Conservation (phyloP, 2,797 vertebrate species). For the Takifugu ocellatus region DNA sequence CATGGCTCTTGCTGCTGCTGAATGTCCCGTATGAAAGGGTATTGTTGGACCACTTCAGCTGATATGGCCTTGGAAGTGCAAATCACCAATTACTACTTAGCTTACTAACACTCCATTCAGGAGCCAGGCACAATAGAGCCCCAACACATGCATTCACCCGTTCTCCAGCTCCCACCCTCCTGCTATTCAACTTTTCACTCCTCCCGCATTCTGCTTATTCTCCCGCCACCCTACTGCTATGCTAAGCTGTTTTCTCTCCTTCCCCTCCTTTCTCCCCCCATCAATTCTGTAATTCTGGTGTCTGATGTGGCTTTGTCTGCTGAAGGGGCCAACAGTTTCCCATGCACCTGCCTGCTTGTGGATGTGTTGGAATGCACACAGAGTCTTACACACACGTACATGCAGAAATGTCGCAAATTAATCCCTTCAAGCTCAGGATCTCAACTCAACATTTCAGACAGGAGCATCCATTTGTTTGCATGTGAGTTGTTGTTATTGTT, state of each 20-base stretch:
- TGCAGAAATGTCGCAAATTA: constrained; percentile 3
- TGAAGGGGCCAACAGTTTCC: constrained; percentile 69
- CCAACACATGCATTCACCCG: constrained; percentile 64
- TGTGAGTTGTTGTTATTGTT: background rate
- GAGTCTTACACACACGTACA: background rate
- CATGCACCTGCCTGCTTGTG: constrained; percentile 66
- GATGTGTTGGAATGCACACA: constrained; percentile 35
- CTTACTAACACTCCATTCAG: constrained; percentile 72
- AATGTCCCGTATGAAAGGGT: constrained; percentile 52
- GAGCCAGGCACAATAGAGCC: constrained; percentile 55
- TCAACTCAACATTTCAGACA: constrained; percentile 9
- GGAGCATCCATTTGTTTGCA: constrained; percentile 22
- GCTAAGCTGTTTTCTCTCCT: constrained; percentile 61
- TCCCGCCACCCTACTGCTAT: constrained; percentile 53
- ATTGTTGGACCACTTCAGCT: constrained; percentile 65
- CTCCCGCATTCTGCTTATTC: constrained; percentile 40
- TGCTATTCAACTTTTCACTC: constrained; percentile 62
- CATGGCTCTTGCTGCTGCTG: constrained; percentile 28
- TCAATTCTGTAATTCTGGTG: constrained; percentile 48
- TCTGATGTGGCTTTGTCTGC: constrained; percentile 72
- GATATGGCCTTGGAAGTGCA: constrained; percentile 60
- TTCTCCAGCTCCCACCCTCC: constrained; percentile 48
- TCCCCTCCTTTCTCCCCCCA: constrained; percentile 50
- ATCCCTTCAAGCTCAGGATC: constrained; percentile 6
- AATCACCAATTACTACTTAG: constrained; percentile 69